Percentiles rank a stretch among this genome's conserved stretches.
Evolutionary conservation across 2,888 invertebrate genomes (phyloP).

Genomic region (Alsophila aescularia): DNA sequence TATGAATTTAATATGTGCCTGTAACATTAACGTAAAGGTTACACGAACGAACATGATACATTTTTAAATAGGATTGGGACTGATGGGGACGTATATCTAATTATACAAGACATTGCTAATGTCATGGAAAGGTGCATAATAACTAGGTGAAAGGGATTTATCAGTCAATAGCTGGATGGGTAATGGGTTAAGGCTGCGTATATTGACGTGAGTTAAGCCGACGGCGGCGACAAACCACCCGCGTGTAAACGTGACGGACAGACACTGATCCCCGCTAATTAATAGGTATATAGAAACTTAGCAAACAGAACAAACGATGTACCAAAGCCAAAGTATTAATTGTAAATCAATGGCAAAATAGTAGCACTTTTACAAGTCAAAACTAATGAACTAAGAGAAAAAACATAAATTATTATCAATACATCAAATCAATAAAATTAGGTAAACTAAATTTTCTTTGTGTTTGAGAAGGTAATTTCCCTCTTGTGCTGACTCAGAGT

Average conservation of each 20-base stretch:
- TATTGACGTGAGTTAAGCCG: conserved; percentile 14
- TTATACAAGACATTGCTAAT: conserved; percentile 20
- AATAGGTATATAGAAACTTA: conserved; percentile 50
- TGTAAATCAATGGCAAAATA: no score
- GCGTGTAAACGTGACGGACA: conserved; percentile 50
- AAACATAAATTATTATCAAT: no score
- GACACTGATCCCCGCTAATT: conserved; percentile 54
- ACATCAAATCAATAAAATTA: no score
- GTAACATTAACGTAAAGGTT: conserved; percentile 36
- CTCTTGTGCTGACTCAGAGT: no score
- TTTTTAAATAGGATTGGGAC: conserved; percentile 22
- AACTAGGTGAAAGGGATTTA: conserved; percentile 35
- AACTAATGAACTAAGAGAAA: no score
- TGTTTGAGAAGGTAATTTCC: no score
- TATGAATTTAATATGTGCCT: conserved; percentile 24
- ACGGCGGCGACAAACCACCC: conserved; percentile 46
- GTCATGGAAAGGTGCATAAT: conserved; percentile 30
- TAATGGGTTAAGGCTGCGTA: conserved; percentile 26
- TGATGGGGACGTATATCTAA: neutral
- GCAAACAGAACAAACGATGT: conserved; percentile 36
- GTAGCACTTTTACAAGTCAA: no score
- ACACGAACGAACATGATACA: conserved; percentile 27
- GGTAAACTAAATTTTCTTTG: no score
- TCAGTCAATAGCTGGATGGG: conserved; percentile 19
- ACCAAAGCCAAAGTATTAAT: no score